Conservation (phyloP, 2,113 vertebrate genomes). For the Telmatochromis sp. region DNA sequence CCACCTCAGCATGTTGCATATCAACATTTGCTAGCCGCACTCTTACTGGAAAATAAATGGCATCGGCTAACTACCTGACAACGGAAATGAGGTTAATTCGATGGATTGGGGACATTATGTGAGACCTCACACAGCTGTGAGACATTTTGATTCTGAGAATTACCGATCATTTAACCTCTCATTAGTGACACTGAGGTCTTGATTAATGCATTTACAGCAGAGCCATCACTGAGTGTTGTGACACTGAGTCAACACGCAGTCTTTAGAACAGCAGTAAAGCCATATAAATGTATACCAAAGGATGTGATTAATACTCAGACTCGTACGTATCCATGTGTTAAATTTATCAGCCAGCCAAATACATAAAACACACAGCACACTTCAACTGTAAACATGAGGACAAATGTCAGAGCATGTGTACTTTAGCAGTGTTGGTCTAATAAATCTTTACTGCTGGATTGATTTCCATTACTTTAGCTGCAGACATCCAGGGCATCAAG, state of each 20-base stretch:
- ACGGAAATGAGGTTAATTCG: not conserved
- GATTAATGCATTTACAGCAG: constrained; percentile 28
- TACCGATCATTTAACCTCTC: not conserved
- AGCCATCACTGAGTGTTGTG: not conserved
- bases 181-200: not conserved
- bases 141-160: not conserved
- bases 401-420: not conserved
- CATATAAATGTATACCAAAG: not conserved
- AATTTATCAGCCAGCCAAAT: not conserved
- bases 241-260: not conserved
- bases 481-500: not conserved
- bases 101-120: not conserved
- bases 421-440: not conserved
- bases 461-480: not conserved
- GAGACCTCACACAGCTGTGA: not conserved
- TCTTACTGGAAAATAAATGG: not conserved
- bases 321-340: not conserved
- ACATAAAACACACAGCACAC: not conserved
- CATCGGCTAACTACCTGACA: not conserved
- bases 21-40: not conserved
- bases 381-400: not conserved
- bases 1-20: not conserved
- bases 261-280: not conserved
- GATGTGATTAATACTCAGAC: constrained; percentile 1
- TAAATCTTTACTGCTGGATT: not conserved